Base-by-base conservation (phyloP, 1,140 invertebrate genomes). In the Zaprionus kolodkinae region DNA sequence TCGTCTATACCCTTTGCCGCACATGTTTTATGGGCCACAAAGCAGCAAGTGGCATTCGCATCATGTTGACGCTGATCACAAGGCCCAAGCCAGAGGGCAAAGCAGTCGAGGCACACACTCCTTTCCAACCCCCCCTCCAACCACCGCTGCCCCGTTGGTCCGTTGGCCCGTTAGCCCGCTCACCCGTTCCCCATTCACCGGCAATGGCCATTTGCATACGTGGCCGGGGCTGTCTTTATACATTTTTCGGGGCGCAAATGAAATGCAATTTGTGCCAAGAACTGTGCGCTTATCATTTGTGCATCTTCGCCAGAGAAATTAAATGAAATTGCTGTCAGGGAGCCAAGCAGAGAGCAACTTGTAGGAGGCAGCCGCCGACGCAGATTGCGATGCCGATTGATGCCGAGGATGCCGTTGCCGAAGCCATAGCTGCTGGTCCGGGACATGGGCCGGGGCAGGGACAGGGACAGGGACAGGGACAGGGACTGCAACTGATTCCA, bases 11-110 rank as follows among this genome's bases (percentile, higher is more conserved):
- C 4, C 0, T 7, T 10, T 21, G 9, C 0, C 55, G 10, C 12
- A n/a, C 35, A 38, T 55, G 66, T 89, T 88, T 88, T 88, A 88
- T 89, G 84, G 70, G 65, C 78, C 72, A 74, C 57, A 78, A 50
- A 40, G 63, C 65, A 70, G 57, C 56, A 61, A 61, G 48, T 45
- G 36, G 61, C 68, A 65, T 38, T 76, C 70, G 70, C 83, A 76
- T 86, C 84, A 84, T 88, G 83, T 88, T 84, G 84, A 84, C 72
- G 84, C 70, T 78, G 84, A 87, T 88, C 84, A 77, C 66, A 72
- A 74, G 64, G 78, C 63, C 66, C 54, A 61, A 62, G 67, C 54
- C 67, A 75, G 72, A 69, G 61, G 56, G 70, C 64, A 35, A 52
- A 35, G 15, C 52, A 13, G 36, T 57, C 21, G 54, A 38, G 50